These are phyloP conservation scores for Oasisia sp. DNA, from an alignment of 2,888 invertebrate species.

Conservation along the genomic window DNA sequence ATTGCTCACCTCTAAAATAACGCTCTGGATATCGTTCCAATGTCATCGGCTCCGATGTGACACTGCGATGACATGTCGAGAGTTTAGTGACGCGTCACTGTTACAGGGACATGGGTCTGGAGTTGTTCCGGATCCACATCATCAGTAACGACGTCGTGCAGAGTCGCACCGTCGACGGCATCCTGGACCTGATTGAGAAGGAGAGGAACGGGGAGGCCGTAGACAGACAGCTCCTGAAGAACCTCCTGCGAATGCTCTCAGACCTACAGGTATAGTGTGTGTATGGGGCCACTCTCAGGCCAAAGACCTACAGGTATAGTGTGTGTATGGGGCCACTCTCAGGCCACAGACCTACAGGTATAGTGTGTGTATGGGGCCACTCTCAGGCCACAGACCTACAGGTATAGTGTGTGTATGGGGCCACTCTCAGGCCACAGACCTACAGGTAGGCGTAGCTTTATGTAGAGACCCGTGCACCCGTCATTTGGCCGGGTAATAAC, in stretches of 20 bases:
- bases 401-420: neutral
- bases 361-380: conserved; percentile 81
- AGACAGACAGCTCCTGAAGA: conserved; percentile 92
- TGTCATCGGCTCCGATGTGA: neutral
- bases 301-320: conserved; percentile 63
- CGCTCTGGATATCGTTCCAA: neutral
- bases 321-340: conserved; percentile 61
- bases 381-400: conserved; percentile 94
- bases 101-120: conserved; percentile 94
- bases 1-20: no score
- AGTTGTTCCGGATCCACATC: conserved; percentile 92
- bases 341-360: conserved; percentile 43
- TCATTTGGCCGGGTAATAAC: no score
- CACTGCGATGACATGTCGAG: neutral
- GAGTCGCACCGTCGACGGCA: conserved; percentile 90
- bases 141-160: conserved; percentile 86
- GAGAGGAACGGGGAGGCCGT: conserved; percentile 88
- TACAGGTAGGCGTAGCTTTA: conserved; percentile 77
- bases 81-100: neutral
- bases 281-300: neutral
- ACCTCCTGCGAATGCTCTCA: conserved; percentile 92
- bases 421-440: conserved; percentile 89
- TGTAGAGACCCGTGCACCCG: no score
- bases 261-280: conserved; percentile 78
- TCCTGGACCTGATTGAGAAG: conserved; percentile 90